Base-by-base conservation (phyloP, 2,797 vertebrate genomes). In the Rhinogobio ventralis region DNA sequence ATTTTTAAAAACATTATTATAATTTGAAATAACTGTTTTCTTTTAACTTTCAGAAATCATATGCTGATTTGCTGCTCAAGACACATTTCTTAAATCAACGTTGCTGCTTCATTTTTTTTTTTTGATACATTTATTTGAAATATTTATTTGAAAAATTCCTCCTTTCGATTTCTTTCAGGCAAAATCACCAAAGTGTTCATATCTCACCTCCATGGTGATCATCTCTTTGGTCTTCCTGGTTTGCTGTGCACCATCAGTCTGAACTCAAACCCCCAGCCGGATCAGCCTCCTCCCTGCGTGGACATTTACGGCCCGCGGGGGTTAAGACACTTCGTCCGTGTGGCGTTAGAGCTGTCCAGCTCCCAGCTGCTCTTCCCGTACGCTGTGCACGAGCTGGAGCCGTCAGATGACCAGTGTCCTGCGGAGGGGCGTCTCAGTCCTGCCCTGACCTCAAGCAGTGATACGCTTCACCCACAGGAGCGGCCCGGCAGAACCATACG, bases 101-200 rank as follows among this genome's bases (percentile, higher is more conserved):
- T 51, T 51, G 5, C n/a, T 19, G 49, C 51, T 53, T 19, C 20
- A 49, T 14, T 14, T 46, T 46, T 14, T 13, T 14, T 46, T 46
- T 49, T 14, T 53, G 49, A 39, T 36, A 36, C 17, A 51, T 51
- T 51, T 51, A 49, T 46, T n/a, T n/a, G n/a, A n/a, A n/a, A n/a
- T n/a, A n/a, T n/a, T n/a, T n/a, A n/a, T n/a, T 5, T 49, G 46
- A 17, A 17, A 51, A 55, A 53, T 20, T 53, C 51, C 51, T 20
- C 51, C 7, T 55, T 7, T 53, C 36, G 7, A 64, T 73, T 17
- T 19, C 19, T 51, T 2, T 25, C 90, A 99, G 98, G 97, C 79
- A 95, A 93, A 85, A 97, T 99, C 76, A 96, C 95, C 86, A 99
- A 98, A 92, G 95, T 99, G 76, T 99, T 99, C 91, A 97, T 99